Evolutionary conservation across 2,797 vertebrate genomes (phyloP).

Genomic region (Myotis myotis): DNA sequence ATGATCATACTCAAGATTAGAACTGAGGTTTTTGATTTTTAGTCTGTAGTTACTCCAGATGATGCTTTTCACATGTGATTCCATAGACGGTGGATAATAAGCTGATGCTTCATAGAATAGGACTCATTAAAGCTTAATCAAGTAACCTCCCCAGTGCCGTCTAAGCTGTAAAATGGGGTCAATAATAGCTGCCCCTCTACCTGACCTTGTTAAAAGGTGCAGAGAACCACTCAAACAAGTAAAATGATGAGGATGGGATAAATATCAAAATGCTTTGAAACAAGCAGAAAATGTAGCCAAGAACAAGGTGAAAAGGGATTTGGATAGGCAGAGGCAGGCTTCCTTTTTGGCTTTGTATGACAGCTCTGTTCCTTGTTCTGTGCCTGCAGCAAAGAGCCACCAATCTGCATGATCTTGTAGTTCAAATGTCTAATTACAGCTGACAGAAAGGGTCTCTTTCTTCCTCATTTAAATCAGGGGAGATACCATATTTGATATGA

Average conservation of each 20-base stretch:
- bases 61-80: neutral
- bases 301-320: neutral
- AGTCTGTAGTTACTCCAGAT: neutral
- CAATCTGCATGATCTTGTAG: neutral
- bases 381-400: neutral
- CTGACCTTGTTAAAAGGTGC: conserved; percentile 36
- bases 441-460: neutral
- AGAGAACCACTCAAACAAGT: neutral
- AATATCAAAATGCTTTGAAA: conserved; percentile 10
- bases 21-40: neutral
- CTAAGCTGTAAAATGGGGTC: neutral
- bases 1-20: neutral
- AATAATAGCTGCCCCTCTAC: neutral
- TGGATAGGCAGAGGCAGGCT: neutral
- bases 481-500: neutral
- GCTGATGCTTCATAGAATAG: neutral
- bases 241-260: neutral
- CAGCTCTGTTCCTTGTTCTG: neutral
- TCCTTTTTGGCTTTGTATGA: neutral
- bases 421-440: neutral
- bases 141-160: neutral
- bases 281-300: neutral
- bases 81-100: neutral
- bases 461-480: neutral
- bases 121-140: neutral